phyloP scores from a whole-genome alignment of 2,797 vertebrate species.

The Sebastiscus albofasciatus region DNA sequence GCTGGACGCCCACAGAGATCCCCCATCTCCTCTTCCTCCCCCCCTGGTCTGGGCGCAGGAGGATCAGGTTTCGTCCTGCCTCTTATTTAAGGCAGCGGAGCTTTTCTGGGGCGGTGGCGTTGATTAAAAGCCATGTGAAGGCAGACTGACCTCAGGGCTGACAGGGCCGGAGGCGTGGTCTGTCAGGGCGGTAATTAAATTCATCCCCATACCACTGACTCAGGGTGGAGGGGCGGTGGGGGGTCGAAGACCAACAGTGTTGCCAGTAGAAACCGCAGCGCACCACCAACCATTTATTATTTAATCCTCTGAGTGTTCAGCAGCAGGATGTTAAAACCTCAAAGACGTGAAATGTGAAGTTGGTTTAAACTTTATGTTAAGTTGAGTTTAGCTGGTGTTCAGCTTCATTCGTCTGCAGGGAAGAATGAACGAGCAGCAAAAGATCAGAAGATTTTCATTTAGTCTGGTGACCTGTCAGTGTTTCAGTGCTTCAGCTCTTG shows the following conservation, averaged over 20 bases:
- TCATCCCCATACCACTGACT: slow-evolving; percentile 52
- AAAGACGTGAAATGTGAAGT: neutral
- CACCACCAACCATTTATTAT: slow-evolving; percentile 38
- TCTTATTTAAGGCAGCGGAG: slow-evolving; percentile 64
- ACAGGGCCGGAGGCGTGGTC: slow-evolving; percentile 54
- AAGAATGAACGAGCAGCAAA: neutral
- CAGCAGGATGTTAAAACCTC: neutral
- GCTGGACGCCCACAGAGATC: neutral
- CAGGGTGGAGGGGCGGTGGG: neutral
- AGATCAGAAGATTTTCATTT: neutral
- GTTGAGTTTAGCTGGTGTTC: neutral
- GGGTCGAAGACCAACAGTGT: slow-evolving; percentile 16
- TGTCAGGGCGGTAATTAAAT: slow-evolving; percentile 72
- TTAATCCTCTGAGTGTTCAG: slow-evolving; percentile 26
- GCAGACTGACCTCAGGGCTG: slow-evolving; percentile 65
- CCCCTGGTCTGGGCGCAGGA: neutral
- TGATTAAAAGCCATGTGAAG: slow-evolving; percentile 78
- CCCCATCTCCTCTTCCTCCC: neutral
- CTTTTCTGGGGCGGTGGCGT: slow-evolving; percentile 28
- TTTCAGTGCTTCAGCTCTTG: neutral
- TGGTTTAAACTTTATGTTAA: neutral
- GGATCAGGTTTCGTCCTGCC: slow-evolving; percentile 70
- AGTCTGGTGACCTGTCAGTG: neutral
- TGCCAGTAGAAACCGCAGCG: slow-evolving; percentile 44
- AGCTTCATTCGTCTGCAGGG: neutral